These are phyloP conservation scores for Gambusia affinis DNA, from an alignment of 2,113 vertebrate species.

Conservation along the genomic window DNA sequence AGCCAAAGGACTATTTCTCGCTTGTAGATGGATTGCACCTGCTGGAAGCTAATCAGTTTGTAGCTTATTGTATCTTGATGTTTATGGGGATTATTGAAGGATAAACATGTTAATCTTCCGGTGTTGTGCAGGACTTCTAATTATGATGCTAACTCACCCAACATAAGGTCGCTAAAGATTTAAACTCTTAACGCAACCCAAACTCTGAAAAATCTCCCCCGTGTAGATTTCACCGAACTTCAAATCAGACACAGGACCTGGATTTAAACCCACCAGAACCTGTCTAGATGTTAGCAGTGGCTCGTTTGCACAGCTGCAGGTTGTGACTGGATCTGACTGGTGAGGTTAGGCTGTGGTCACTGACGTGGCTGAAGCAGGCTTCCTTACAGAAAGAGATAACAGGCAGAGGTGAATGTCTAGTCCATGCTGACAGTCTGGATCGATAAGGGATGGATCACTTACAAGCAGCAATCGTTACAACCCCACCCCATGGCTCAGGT, in stretches of 20 bases:
- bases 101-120: slow-evolving; percentile 79
- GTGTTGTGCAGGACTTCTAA: slow-evolving; percentile 77
- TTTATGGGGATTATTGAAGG: slow-evolving; percentile 79
- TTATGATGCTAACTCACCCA: slow-evolving; percentile 71
- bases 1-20: slow-evolving; percentile 65
- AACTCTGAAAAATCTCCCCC: slow-evolving; percentile 55
- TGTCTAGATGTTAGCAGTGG: slow-evolving; percentile 34
- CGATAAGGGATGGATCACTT: slow-evolving; percentile 81
- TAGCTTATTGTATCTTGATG: slow-evolving; percentile 76
- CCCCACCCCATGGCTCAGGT: slow-evolving; percentile 71
- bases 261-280: slow-evolving; percentile 13
- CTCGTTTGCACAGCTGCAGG: slow-evolving; percentile 44
- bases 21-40: slow-evolving; percentile 76
- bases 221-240: slow-evolving; percentile 61
- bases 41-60: slow-evolving; percentile 78
- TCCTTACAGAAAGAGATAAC: slow-evolving; percentile 75
- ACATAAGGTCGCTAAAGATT: slow-evolving; percentile 78
- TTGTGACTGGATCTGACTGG: slow-evolving; percentile 79
- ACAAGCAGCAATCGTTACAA: slow-evolving; percentile 76
- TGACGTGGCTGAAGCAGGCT: slow-evolving; percentile 73
- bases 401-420: slow-evolving; percentile 80
- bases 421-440: slow-evolving; percentile 82
- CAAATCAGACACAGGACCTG: slow-evolving; percentile 38
- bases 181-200: slow-evolving; percentile 74
- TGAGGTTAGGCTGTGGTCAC: slow-evolving; percentile 79